These are phyloP conservation scores for Rhaphigaster nebulosa DNA, from an alignment of 2,888 invertebrate species.

Conservation along the genomic window DNA sequence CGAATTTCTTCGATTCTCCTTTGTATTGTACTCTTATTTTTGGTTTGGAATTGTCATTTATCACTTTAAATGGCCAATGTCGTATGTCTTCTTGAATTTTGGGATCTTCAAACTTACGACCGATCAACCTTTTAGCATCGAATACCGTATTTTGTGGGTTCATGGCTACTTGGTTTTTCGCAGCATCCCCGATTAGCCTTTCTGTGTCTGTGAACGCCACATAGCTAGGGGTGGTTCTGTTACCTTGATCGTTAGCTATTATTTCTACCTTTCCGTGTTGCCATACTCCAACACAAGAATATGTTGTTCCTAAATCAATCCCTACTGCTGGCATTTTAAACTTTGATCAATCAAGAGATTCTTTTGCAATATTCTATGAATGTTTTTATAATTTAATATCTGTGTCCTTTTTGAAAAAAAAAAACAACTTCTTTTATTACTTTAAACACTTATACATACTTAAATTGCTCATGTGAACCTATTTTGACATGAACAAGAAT, in stretches of 20 bases:
- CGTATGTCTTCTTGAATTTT: slow-evolving; percentile 85
- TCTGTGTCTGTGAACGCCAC: slow-evolving; percentile 77
- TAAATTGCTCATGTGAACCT: neutral
- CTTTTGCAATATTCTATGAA: neutral
- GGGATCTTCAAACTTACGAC: slow-evolving; percentile 77
- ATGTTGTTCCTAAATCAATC: slow-evolving; percentile 90
- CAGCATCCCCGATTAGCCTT: slow-evolving; percentile 69
- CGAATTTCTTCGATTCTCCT: slow-evolving; percentile 75
- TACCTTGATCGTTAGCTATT: slow-evolving; percentile 88
- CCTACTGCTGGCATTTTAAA: slow-evolving; percentile 77
- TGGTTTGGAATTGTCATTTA: slow-evolving; percentile 77
- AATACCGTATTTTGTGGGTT: slow-evolving; percentile 83
- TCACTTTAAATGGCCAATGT: slow-evolving; percentile 86
- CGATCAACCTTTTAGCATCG: slow-evolving; percentile 82
- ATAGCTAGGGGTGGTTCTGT: slow-evolving; percentile 86
- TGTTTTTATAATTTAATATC: neutral
- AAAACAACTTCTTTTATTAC: neutral
- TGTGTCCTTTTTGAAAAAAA: neutral
- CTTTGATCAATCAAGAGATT: neutral
- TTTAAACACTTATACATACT: neutral
- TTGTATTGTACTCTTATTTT: slow-evolving; percentile 78
- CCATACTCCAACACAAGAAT: slow-evolving; percentile 87
- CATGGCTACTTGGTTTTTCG: slow-evolving; percentile 77
- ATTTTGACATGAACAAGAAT: neutral
- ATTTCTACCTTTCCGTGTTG: slow-evolving; percentile 87